phyloP scores from a whole-genome alignment of 92 coral and sea anemone species.

The Ricordea florida region DNA sequence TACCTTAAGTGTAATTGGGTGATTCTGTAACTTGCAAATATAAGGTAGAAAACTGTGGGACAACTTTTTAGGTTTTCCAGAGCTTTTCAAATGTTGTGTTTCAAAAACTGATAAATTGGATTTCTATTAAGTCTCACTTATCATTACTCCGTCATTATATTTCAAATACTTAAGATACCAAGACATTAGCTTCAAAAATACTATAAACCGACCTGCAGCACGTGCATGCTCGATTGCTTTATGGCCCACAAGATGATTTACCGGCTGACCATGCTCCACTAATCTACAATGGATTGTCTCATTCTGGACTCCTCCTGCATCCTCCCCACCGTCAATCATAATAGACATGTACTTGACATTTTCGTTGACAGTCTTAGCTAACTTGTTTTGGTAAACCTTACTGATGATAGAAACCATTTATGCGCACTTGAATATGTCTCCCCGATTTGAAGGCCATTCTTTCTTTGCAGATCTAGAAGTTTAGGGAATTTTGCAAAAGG shows the following conservation, averaged over 20 bases:
- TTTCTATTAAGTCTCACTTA: not conserved
- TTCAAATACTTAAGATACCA: not conserved
- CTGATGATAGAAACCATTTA: constrained; percentile 14
- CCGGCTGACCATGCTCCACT: constrained; percentile 44
- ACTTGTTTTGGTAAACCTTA: constrained; percentile 18
- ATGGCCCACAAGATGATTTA: constrained; percentile 52
- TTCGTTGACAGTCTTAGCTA: constrained; percentile 26
- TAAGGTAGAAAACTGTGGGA: not conserved
- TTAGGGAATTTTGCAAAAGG: constrained; percentile 16
- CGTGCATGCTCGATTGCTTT: constrained; percentile 41
- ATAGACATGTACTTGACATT: constrained; percentile 17
- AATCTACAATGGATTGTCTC: constrained; percentile 51
- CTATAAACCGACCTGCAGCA: constrained; percentile 30
- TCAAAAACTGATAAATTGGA: not conserved
- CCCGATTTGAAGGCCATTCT: constrained; percentile 24
- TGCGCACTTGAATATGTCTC: constrained; percentile 16
- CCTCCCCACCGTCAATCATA: constrained; percentile 37
- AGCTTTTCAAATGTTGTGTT: not conserved
- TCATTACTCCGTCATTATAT: not conserved
- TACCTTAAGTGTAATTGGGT: not conserved
- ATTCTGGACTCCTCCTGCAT: constrained; percentile 26
- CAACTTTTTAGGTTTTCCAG: not conserved
- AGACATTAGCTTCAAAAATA: not conserved
- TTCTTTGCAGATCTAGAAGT: constrained; percentile 29
- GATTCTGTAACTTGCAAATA: not conserved